Conservation (phyloP, 2,797 vertebrate genomes). For the Phoxinus dragarum region DNA sequence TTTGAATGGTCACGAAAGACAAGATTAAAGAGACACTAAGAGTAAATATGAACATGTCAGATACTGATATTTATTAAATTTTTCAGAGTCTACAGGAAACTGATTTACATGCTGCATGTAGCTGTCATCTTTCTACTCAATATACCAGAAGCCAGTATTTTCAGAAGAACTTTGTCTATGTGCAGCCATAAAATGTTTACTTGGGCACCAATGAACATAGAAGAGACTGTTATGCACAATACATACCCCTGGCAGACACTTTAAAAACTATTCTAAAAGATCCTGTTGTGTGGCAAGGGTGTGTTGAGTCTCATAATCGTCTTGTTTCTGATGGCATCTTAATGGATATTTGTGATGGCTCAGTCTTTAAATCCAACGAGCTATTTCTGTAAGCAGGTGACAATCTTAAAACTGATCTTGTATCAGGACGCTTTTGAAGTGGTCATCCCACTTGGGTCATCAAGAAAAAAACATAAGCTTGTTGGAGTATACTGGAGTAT, state of each 20-base stretch:
- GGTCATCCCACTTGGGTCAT: slow-evolving; percentile 46
- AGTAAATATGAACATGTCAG: background rate
- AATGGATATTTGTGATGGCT: slow-evolving; percentile 46
- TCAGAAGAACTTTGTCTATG: slow-evolving; percentile 51
- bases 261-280: slow-evolving; percentile 52
- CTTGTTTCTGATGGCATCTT: slow-evolving; percentile 11
- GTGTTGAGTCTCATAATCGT: slow-evolving; percentile 36
- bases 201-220: slow-evolving; percentile 52
- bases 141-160: slow-evolving; percentile 50
- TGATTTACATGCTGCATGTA: slow-evolving; percentile 44
- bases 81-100: slow-evolving; percentile 42
- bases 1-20: slow-evolving; percentile 49
- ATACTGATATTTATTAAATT: no score
- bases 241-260: slow-evolving; percentile 50
- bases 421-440: slow-evolving; percentile 51
- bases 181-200: slow-evolving; percentile 53
- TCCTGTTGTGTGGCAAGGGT: slow-evolving; percentile 51
- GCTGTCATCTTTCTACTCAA: slow-evolving; percentile 40
- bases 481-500: slow-evolving; percentile 45
- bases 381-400: slow-evolving; percentile 36
- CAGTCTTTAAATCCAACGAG: slow-evolving; percentile 43
- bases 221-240: slow-evolving; percentile 53
- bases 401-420: slow-evolving; percentile 45
- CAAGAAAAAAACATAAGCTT: slow-evolving; percentile 52
- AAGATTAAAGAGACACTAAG: slow-evolving; percentile 49